Conservation (phyloP, 2,888 invertebrate genomes). For the Perizoma affinitatum region DNA sequence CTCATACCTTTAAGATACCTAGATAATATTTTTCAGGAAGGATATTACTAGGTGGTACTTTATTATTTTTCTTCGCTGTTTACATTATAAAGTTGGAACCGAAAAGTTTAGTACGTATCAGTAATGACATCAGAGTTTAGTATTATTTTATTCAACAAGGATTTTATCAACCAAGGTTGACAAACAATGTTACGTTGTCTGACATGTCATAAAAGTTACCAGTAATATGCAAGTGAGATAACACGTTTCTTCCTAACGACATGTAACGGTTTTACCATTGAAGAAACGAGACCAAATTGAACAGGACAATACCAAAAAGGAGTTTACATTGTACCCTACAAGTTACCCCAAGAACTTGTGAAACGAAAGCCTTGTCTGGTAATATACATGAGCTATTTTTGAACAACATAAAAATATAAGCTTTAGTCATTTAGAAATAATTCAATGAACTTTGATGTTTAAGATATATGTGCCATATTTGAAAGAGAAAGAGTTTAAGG, state of each 20-base stretch:
- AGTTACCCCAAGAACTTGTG: conserved; percentile 24
- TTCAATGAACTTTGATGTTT: neutral
- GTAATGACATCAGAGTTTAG: too few species aligned
- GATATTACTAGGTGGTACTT: too few species aligned
- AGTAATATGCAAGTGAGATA: conserved; percentile 27
- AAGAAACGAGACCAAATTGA: conserved; percentile 53
- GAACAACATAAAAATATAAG: neutral
- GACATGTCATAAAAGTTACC: conserved; percentile 5
- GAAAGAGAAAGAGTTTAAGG: conserved; percentile 10
- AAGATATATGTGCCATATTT: conserved; percentile 27
- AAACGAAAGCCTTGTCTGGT: neutral
- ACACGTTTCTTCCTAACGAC: conserved; percentile 45
- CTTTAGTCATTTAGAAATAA: neutral
- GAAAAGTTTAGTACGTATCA: too few species aligned
- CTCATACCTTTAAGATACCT: too few species aligned
- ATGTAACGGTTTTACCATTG: conserved; percentile 72
- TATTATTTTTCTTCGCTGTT: too few species aligned
- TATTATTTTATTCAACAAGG: too few species aligned
- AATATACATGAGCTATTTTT: conserved; percentile 14
- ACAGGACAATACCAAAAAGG: conserved; percentile 47
- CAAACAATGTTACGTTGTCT: too few species aligned
- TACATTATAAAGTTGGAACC: too few species aligned
- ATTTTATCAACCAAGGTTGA: too few species aligned
- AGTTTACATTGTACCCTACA: conserved; percentile 57
- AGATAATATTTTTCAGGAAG: too few species aligned